Evolutionary conservation across 2,113 vertebrate genomes (phyloP), one percentile per base, ranked within the genome.

Genomic region (Oncorhynchus kisutch): DNA sequence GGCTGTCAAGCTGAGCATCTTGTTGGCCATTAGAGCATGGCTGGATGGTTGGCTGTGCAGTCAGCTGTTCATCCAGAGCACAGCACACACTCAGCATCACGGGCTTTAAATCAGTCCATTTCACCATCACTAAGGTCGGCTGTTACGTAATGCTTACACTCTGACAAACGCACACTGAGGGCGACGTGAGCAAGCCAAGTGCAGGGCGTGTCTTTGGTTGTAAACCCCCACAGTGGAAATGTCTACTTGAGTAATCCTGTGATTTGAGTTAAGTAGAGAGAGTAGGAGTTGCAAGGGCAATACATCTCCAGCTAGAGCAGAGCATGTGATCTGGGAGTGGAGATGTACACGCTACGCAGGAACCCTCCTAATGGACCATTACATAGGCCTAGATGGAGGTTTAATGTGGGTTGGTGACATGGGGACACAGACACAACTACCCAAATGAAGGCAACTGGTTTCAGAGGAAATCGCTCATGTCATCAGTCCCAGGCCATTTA

Each of bases 171-270:
- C 71, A 71, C 27, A 25, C n/a, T 65, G 12, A 65, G n/a, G n/a
- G 18, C 18, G 14, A 54, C 1, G 51, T 18, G 16, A 54, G 13
- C 3, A 14, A 54, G 51, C 14, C 13, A 5, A 13, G 51, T 14
- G 14, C 51, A 18, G 14, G 14, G 49, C 59, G 11, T 22, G 75
- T 84, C 66, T 25, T 8, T 0, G 29, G 73, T 80, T 76, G 82
- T 84, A 81, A 81, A 71, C 4, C 79, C 51, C 70, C 67, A 68
- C 51, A 68, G 76, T 69, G 70, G 77, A 86, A 79, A 74, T 75
- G 70, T 81, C 77, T 14, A 76, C 73, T 76, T 51, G 13, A 70
- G 25, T 86, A 84, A 90, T 87, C 84, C 75, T 70, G 65, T 75
- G 80, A 82, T 76, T 84, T 70, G 69, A 73, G 59, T 79, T 54